Conservation (phyloP, 2,113 vertebrate genomes). For the Limanda limanda region DNA sequence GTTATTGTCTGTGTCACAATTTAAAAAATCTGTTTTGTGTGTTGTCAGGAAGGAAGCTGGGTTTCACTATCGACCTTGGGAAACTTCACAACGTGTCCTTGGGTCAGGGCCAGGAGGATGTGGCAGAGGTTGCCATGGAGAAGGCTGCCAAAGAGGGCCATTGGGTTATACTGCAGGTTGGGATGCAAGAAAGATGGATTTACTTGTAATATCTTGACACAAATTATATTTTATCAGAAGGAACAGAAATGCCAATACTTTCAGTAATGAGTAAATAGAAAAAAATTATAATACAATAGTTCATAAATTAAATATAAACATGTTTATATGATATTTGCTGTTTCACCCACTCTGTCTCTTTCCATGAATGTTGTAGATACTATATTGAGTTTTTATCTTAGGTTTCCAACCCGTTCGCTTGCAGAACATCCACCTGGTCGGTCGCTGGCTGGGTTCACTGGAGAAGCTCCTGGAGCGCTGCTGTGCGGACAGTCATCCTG, state of each 20-base stretch:
- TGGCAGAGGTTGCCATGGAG: slow-evolving; percentile 86
- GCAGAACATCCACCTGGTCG: slow-evolving; percentile 88
- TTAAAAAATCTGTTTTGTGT: neutral
- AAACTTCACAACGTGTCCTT: slow-evolving; percentile 87
- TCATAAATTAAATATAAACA: neutral
- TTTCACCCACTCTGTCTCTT: too few relatives aligned
- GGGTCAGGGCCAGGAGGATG: slow-evolving; percentile 89
- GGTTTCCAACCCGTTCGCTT: neutral
- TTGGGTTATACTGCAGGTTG: slow-evolving; percentile 90
- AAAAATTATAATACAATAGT: neutral
- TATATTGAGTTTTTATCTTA: neutral
- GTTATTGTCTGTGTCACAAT: neutral
- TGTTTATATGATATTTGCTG: too few relatives aligned
- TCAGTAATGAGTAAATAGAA: neutral
- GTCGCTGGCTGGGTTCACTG: slow-evolving; percentile 81
- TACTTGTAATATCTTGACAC: neutral
- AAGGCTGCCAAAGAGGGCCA: slow-evolving; percentile 90
- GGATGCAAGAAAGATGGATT: neutral
- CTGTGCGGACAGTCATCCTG: slow-evolving; percentile 82
- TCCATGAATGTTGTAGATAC: too few relatives aligned
- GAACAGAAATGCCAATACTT: neutral
- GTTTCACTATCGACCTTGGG: slow-evolving; percentile 87
- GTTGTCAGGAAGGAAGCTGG: slow-evolving; percentile 82
- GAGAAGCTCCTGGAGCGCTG: slow-evolving; percentile 84
- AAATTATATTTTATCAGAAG: neutral